These are phyloP conservation scores for Vultur gryphus DNA, from an alignment of 2,797 vertebrate species.

Conservation along the genomic window DNA sequence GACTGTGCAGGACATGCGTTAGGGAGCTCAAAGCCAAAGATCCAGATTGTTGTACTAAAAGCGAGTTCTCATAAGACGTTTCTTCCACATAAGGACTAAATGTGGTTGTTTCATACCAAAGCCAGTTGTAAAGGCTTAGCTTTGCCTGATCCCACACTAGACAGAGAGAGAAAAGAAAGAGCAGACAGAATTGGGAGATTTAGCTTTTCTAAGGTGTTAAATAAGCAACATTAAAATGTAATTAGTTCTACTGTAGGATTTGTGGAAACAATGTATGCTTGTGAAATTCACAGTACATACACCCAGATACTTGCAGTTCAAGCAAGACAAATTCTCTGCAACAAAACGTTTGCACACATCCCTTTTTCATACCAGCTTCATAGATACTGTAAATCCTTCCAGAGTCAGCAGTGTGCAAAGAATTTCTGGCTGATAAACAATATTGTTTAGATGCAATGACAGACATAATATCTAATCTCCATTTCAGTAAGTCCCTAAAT, in stretches of 20 bases:
- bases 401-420: neutral
- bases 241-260: neutral
- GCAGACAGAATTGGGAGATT: neutral
- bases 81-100: slow-evolving; percentile 91
- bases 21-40: slow-evolving; percentile 92
- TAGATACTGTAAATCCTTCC: neutral
- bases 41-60: slow-evolving; percentile 91
- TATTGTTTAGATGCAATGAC: neutral
- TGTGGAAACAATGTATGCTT: neutral
- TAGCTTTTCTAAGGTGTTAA: neutral
- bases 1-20: slow-evolving; percentile 88
- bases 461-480: neutral
- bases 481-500: neutral
- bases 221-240: neutral
- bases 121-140: slow-evolving; percentile 94
- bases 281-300: neutral
- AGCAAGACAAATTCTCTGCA: neutral
- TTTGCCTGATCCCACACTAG: slow-evolving; percentile 98
- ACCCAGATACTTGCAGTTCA: neutral
- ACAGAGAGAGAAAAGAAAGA: neutral
- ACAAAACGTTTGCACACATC: neutral
- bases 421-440: neutral
- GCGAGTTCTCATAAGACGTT: slow-evolving; percentile 95
- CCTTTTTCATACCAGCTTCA: neutral
- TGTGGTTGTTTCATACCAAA: slow-evolving; percentile 97